Conservation (phyloP, 2,888 invertebrate genomes). For the Napeogenes sylphis region DNA sequence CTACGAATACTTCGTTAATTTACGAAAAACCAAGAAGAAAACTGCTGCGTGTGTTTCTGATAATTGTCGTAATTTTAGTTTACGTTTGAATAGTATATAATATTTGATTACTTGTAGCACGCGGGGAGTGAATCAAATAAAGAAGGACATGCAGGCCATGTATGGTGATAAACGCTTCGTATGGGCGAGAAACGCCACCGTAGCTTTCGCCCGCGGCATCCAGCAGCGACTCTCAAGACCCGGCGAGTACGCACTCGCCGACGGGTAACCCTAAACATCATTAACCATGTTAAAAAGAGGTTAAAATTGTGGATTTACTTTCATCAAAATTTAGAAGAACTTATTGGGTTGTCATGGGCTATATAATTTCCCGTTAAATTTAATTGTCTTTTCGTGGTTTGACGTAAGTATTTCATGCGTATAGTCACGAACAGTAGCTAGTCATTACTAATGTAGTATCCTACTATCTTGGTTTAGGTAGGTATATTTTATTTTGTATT, state of each 20-base stretch:
- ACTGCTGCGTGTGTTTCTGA: conserved; percentile 40
- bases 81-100: not conserved
- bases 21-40: conserved; percentile 57
- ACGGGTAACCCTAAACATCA: conserved; percentile 44
- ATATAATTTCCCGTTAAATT: too few relatives aligned
- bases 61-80: not conserved
- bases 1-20: conserved; percentile 65
- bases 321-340: not conserved
- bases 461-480: too few relatives aligned
- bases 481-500: not conserved
- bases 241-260: conserved; percentile 54
- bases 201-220: conserved; percentile 63
- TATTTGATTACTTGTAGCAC: conserved; percentile 14
- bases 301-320: too few relatives aligned
- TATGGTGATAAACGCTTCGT: conserved; percentile 53
- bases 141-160: conserved; percentile 52
- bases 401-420: too few relatives aligned
- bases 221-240: conserved; percentile 58
- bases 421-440: too few relatives aligned
- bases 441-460: too few relatives aligned
- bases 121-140: conserved; percentile 45
- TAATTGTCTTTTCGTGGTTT: too few relatives aligned
- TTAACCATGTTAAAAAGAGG: too few relatives aligned
- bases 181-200: conserved; percentile 67
- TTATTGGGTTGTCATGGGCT: too few relatives aligned